These are phyloP conservation scores for Halcyon senegalensis DNA, from an alignment of 2,113 vertebrate species.

Conservation along the genomic window DNA sequence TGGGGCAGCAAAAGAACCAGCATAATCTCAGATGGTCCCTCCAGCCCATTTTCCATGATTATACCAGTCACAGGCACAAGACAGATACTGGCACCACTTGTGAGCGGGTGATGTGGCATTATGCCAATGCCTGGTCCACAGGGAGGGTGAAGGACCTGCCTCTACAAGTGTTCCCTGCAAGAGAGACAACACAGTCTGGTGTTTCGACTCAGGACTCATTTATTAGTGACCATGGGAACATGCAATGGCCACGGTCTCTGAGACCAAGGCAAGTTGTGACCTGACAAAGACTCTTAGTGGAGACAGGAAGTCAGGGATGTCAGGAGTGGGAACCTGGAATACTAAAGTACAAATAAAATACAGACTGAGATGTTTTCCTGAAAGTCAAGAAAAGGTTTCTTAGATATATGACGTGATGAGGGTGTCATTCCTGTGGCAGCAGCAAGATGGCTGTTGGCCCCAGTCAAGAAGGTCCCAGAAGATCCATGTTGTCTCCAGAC, in stretches of 20 bases:
- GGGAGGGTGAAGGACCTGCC: background rate
- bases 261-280: background rate
- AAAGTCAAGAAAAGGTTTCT: background rate
- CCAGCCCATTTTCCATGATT: background rate
- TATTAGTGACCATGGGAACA: background rate
- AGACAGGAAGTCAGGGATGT: background rate
- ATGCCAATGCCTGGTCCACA: background rate
- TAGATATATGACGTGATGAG: background rate
- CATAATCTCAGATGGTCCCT: background rate
- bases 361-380: background rate
- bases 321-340: background rate
- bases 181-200: background rate
- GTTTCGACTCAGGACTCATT: background rate
- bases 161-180: background rate
- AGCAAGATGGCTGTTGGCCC: background rate
- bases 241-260: background rate
- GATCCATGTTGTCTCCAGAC: background rate
- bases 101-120: background rate
- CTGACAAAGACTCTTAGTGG: background rate
- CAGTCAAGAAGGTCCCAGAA: background rate
- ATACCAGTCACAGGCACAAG: background rate
- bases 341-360: background rate
- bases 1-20: background rate
- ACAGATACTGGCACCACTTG: background rate
- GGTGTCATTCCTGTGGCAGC: background rate